Base-by-base conservation (phyloP, 2,888 invertebrate genomes). In the Nephrotoma flavescens region DNA sequence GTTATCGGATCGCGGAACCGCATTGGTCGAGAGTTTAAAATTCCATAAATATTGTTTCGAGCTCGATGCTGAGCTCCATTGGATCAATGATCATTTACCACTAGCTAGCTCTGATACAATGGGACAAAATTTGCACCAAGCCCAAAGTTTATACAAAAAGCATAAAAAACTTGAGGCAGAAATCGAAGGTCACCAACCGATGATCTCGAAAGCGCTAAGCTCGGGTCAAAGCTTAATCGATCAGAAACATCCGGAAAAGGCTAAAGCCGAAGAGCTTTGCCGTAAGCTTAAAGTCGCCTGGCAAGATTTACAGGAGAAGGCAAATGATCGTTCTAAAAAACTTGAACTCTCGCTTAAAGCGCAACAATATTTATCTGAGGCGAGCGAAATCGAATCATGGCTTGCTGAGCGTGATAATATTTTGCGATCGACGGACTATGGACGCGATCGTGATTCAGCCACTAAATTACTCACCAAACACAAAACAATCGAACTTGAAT, bases 31-130 rank as follows among this genome's bases (percentile, higher is more conserved):
- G 90, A 95, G 97, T 12, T 92, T 97, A 11, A 94, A 95, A 88
- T 95, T 96, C 90, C 98, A 99, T 92, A 97, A 98, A 91, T 98
- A 98, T 91, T 95, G 96, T 2, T 98, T 98, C 89, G 98, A 98
- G 90, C 94, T 98, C 85, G 96, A 97, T 86, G 95, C 96, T 0
- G 99, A 99, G 91, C 93, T 97, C 89, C 97, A 97, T 90, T 99
- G 99, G 99, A 96, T 99, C 88, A 95, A 95, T 57, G 99, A 99
- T 91, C 97, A 98, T 87, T 91, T 95, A 88, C 96, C 97, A 0
- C 94, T 95, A 0, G 98, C 97, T 0, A 93, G 95, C 0, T 96
- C 97, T 0, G 94, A 94, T 12, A 93, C 93, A 42, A 92, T 96
- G 41, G 97, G 98, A 0, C 95, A 95, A 86, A 98, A 97, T 91